These are phyloP conservation scores for Chaenodraco wilsoni DNA, from an alignment of 2,797 vertebrate species.

Conservation along the genomic window DNA sequence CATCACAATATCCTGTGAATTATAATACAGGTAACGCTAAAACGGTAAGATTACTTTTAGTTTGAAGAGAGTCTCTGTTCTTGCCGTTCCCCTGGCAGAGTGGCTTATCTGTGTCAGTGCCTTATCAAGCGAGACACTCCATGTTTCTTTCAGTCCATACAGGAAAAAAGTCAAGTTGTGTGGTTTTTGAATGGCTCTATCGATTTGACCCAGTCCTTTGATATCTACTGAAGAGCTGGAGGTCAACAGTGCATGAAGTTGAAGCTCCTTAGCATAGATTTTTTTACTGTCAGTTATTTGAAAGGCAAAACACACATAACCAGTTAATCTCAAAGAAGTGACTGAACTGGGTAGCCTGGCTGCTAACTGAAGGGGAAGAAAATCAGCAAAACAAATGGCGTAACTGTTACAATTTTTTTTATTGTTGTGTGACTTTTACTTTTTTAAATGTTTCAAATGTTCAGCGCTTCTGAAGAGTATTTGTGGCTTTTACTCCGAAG, in stretches of 20 bases:
- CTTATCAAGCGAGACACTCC: slow-evolving; percentile 80
- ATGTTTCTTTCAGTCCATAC: slow-evolving; percentile 61
- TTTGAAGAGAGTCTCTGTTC: slow-evolving; percentile 35
- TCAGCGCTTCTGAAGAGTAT: slow-evolving; percentile 46
- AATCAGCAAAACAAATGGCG: slow-evolving; percentile 54
- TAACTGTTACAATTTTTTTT: slow-evolving; percentile 61
- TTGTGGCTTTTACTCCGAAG: slow-evolving; percentile 54
- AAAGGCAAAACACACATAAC: slow-evolving; percentile 33
- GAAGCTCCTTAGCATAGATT: slow-evolving; percentile 34
- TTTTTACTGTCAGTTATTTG: slow-evolving; percentile 22
- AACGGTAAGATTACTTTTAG: slow-evolving; percentile 21
- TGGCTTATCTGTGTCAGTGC: slow-evolving; percentile 81
- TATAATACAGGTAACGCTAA: slow-evolving; percentile 21
- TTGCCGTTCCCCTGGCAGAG: slow-evolving; percentile 43
- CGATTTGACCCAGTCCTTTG: slow-evolving; percentile 49
- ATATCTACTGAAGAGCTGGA: slow-evolving; percentile 42
- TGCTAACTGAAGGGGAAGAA: slow-evolving; percentile 38
- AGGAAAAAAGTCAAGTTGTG: slow-evolving; percentile 30
- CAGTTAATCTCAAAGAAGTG: slow-evolving; percentile 28
- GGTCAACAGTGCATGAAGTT: slow-evolving; percentile 36
- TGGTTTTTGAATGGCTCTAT: slow-evolving; percentile 53
- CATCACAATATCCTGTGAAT: slow-evolving; percentile 25
- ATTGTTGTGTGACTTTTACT: slow-evolving; percentile 43
- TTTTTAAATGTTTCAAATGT: slow-evolving; percentile 53
- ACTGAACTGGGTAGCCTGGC: slow-evolving; percentile 37